Base-by-base conservation (phyloP, 2,888 invertebrate genomes). In the Deilephila porcellus region DNA sequence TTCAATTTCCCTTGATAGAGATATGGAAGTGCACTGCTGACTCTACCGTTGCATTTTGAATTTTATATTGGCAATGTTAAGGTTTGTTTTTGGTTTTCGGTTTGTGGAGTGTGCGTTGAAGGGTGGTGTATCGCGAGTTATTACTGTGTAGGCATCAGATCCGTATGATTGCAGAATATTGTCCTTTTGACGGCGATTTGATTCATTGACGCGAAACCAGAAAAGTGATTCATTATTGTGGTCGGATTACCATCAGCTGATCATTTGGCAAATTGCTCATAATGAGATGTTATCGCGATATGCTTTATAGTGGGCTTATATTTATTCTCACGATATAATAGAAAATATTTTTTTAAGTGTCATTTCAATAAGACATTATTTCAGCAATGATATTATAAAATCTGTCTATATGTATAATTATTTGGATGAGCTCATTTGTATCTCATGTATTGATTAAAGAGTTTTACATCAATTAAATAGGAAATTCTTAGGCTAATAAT, bases 151-250 rank as follows among this genome's bases (percentile, higher is more conserved):
- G 19, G 29, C 63, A 64, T 52, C 25, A 17, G 67, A 67, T 52
- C 25, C 67, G 52, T 6, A 52, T 67, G 52, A 67, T 25, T 64
- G 64, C 64, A 64, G 52, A 67, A 67, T 63, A 63, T 67, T 67
- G 67, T 67, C 67, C 67, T 67, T 67, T 67, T 52, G 67, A 34
- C n/a, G n/a, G 63, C 45, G 67, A 67, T 67, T 67, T 67, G 64
- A 67, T 45, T 45, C 45, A 45, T 17, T 67, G 37, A 63, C n/a
- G 63, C n/a, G 64, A 67, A 67, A 67, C 67, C 67, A 67, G 45
- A 52, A 67, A 67, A 67, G 45, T 52, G 25, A 25, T 67, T 67
- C 52, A 67, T 67, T 67, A 45, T 25, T 67, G 60, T 29, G 29
- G 60, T 60, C 17, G 25, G 60, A 60, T 67, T 52, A 52, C n/a